Evolutionary conservation across 2,113 vertebrate genomes (phyloP).

Genomic region (Cariama cristata): DNA sequence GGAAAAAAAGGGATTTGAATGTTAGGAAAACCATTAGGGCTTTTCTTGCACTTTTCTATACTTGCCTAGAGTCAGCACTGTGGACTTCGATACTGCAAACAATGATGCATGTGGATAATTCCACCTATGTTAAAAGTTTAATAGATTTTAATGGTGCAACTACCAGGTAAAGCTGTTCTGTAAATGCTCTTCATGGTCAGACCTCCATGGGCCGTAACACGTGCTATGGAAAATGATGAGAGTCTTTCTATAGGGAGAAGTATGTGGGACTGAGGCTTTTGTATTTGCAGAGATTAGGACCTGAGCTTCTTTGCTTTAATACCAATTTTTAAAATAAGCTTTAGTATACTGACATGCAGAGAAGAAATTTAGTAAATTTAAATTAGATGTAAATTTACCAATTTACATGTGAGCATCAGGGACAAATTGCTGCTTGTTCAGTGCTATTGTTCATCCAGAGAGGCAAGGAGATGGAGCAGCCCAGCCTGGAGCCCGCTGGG

Average conservation of each 20-base stretch:
- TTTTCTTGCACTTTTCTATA: background rate
- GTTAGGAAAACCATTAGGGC: background rate
- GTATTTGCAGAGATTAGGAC: background rate
- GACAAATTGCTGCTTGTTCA: background rate
- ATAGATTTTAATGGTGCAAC: background rate
- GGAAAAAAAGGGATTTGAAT: background rate
- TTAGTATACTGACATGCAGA: background rate
- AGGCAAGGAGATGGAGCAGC: background rate
- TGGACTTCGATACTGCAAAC: background rate
- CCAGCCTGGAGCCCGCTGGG: fast-evolving
- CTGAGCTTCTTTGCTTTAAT: background rate
- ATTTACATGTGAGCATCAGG: background rate
- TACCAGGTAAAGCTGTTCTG: background rate
- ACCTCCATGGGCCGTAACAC: background rate
- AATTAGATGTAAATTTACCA: background rate
- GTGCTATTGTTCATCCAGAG: background rate
- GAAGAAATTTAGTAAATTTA: background rate
- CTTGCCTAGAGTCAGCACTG: background rate
- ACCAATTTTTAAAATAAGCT: background rate
- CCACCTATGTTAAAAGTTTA: background rate
- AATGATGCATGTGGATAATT: background rate
- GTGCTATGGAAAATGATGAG: background rate
- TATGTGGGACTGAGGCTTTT: background rate
- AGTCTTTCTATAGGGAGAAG: background rate
- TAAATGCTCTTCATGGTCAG: background rate